Evolutionary conservation across 2,888 invertebrate genomes (phyloP), one percentile per base, ranked within the genome.

Genomic region (Reticulitermes lucifugus): DNA sequence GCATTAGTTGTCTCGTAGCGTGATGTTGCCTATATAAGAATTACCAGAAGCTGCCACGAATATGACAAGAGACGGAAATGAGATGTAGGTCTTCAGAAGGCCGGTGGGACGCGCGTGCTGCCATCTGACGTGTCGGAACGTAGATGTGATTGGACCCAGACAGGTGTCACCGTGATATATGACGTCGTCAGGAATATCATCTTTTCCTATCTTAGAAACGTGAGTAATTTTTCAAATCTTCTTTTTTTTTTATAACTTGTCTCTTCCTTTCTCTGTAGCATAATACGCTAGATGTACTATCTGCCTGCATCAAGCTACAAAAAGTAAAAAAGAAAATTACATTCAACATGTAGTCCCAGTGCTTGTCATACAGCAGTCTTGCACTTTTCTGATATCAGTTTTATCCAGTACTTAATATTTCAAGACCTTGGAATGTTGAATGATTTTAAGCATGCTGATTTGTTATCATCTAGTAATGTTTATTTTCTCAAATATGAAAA

Each of bases 91-190:
- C 65, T 65, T 7, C 73, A 41, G 73, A 41, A 41, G 41, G 29
- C 10, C 35, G 65, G 29, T 73, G 73, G 29, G 21, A 22, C 73
- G 73, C 73, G 73, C 41, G 73, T 73, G 41, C 73, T 73, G 73
- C 41, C 77, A 77, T 46, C 43, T 77, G 77, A 77, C 77, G 41
- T 77, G 77, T 46, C 43, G 77, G 77, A 77, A 73, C 41, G 73
- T 41, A 73, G 43, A 83, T 75, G 75, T 83, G 83, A 83, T 83
- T 83, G 83, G 55, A 41, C 29, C 35, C 59, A 43, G 83, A 83
- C 83, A 83, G 83, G 83, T 83, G 83, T 83, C 83, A 75, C 75
- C 29, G 3, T 83, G 83, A 83, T 75, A 46, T 55, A 83, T 83
- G 73, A 81, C 81, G 81, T 43, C 70, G 81, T 81, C 81, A 60